A percentile compares a stretch with the other conserved stretches of the same genome.
Evolutionary conservation across 92 coral and sea anemone genomes (phyloP).

Genomic region (Siderastrea siderea): DNA sequence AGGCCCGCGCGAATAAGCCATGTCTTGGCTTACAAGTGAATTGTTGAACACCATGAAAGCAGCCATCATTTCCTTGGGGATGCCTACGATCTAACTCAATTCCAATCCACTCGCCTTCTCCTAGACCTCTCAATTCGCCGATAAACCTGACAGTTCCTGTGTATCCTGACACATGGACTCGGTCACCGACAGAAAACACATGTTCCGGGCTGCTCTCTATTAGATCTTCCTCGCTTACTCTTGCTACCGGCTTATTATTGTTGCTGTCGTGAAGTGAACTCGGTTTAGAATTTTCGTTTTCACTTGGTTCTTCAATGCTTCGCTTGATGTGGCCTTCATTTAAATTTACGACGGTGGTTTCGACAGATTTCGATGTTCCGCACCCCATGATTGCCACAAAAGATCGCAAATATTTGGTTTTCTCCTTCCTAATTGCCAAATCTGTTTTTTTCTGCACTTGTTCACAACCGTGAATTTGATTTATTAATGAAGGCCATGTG

Average conservation of each 20-base stretch:
- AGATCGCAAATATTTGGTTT: slow-evolving; percentile 17
- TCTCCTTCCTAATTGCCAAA: background rate
- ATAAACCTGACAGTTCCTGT: slow-evolving; percentile 75
- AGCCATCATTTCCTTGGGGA: slow-evolving; percentile 80
- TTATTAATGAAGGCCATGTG: background rate
- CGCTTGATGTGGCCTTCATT: slow-evolving; percentile 5
- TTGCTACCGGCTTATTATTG: background rate
- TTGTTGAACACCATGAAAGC: slow-evolving; percentile 39
- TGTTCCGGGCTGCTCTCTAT: background rate
- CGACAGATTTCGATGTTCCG: slow-evolving; percentile 62
- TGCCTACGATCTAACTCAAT: slow-evolving; percentile 75
- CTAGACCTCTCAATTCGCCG: slow-evolving; percentile 60
- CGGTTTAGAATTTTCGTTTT: background rate
- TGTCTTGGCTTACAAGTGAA: slow-evolving; percentile 77
- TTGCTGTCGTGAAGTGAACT: background rate
- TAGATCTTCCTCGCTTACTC: background rate
- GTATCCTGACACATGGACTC: slow-evolving; percentile 84
- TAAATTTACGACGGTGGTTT: background rate
- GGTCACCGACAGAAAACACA: slow-evolving; percentile 51
- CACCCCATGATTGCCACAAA: slow-evolving; percentile 56
- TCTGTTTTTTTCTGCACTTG: background rate
- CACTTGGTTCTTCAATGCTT: background rate
- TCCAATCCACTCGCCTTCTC: slow-evolving; percentile 85
- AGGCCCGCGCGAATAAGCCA: slow-evolving; percentile 80
- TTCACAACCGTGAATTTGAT: slow-evolving; percentile 4